Evolutionary conservation across 35 echinoderm and acorn worm genomes (phyloP).

Genomic region (Eucidaris tribuloides): DNA sequence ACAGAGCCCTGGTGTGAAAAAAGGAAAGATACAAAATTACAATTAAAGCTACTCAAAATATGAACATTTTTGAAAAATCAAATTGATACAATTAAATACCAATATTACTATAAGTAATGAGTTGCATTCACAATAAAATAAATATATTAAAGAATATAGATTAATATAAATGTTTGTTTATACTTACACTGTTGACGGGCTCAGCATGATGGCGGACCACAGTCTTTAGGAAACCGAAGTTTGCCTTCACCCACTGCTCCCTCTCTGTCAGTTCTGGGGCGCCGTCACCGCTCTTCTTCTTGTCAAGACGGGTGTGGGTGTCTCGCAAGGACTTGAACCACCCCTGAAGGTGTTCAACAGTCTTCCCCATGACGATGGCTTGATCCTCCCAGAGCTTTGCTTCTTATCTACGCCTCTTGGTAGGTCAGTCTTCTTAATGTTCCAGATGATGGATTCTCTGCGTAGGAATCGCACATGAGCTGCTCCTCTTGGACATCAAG

Average conservation of each 20-base stretch:
- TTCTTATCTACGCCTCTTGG: neutral
- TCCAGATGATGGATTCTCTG: neutral
- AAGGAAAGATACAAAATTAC: no score
- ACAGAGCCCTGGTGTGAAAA: no score
- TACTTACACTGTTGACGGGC: slow-evolving; percentile 37
- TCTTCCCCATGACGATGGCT: neutral
- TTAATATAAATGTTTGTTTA: slow-evolving; percentile 16
- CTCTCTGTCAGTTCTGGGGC: slow-evolving; percentile 35
- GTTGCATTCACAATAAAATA: slow-evolving; percentile 14
- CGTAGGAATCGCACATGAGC: slow-evolving; percentile 8
- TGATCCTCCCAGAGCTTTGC: slow-evolving; percentile 17
- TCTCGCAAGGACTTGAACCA: slow-evolving; percentile 20
- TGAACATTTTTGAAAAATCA: no score
- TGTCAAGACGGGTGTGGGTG: slow-evolving; percentile 26
- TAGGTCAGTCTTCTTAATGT: neutral
- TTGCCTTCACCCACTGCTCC: slow-evolving; percentile 31
- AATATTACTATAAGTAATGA: no score
- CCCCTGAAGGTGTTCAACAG: slow-evolving; percentile 3
- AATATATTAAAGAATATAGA: neutral
- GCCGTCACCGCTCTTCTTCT: slow-evolving; percentile 17
- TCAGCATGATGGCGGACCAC: slow-evolving; percentile 12
- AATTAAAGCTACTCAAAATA: no score
- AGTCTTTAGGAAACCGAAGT: slow-evolving; percentile 22
- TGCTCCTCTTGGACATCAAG: neutral
- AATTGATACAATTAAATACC: no score